Conservation (phyloP, 1,140 invertebrate species). For the Dendrolimus kikuchii region DNA sequence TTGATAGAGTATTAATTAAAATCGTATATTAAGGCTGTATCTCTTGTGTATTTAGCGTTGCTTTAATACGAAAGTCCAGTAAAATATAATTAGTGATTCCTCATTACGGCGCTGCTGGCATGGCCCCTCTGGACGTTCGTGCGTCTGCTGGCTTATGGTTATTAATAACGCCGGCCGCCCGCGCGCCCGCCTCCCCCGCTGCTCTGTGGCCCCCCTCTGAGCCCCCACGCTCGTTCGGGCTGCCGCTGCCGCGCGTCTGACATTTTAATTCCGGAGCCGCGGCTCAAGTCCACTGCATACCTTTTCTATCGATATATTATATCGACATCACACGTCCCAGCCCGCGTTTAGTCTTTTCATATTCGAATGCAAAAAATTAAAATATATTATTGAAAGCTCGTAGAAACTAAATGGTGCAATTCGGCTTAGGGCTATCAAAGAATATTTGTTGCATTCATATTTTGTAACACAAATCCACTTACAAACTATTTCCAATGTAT, state of each 20-base stretch:
- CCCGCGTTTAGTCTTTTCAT: too few relatives aligned
- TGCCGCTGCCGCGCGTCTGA: conserved; percentile 62
- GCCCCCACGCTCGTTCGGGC: conserved; percentile 38
- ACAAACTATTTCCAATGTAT: too few relatives aligned
- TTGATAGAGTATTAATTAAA: conserved; percentile 1
- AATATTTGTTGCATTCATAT: too few relatives aligned
- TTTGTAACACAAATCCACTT: too few relatives aligned
- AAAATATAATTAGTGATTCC: conserved; percentile 72
- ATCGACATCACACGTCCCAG: conserved; percentile 29
- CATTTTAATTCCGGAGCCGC: conserved; percentile 69
- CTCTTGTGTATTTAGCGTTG: conserved; percentile 40
- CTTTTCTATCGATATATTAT: conserved; percentile 53
- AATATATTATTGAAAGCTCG: too few relatives aligned
- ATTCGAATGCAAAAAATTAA: too few relatives aligned
- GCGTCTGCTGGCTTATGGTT: conserved; percentile 70
- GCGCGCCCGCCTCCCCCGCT: conserved; percentile 20
- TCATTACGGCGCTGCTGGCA: conserved; percentile 57
- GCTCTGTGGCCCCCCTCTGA: conserved; percentile 17
- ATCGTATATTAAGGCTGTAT: conserved; percentile 3
- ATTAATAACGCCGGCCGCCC: conserved; percentile 63
- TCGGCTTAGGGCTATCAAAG: too few relatives aligned
- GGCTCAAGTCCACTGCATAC: conserved; percentile 47
- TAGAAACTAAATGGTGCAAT: too few relatives aligned
- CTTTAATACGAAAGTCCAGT: conserved; percentile 62
- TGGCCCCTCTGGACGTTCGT: conserved; percentile 68